A percentile compares a stretch with the other conserved stretches of the same genome.
These are phyloP conservation scores for Eospalax fontanierii DNA, from an alignment of 2,797 vertebrate species.

Conservation along the genomic window DNA sequence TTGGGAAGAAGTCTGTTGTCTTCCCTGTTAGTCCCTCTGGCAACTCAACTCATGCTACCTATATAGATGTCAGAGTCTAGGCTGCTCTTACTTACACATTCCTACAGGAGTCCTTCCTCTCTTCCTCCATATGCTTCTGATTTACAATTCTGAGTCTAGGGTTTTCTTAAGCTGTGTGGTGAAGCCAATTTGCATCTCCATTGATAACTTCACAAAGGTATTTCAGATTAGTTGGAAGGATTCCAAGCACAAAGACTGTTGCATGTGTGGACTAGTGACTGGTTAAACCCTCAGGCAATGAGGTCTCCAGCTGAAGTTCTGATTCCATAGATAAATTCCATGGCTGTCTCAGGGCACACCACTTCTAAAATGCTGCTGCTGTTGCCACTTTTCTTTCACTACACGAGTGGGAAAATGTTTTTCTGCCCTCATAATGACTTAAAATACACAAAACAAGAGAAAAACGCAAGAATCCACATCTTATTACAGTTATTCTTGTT, in stretches of 20 bases:
- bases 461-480: background rate
- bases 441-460: constrained; percentile 29
- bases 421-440: background rate
- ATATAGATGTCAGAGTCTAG: constrained; percentile 18
- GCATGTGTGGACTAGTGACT: constrained; percentile 28
- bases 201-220: constrained; percentile 74
- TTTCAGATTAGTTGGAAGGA: constrained; percentile 60
- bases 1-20: background rate
- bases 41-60: constrained; percentile 46
- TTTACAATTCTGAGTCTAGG: constrained; percentile 43
- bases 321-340: constrained; percentile 10
- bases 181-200: constrained; percentile 71
- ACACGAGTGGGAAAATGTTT: background rate
- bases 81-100: background rate
- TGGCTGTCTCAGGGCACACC: background rate
- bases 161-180: background rate
- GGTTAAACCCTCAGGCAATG: constrained; percentile 57
- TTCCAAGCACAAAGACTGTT: constrained; percentile 27
- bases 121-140: constrained; percentile 56
- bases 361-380: background rate
- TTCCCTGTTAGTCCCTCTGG: constrained; percentile 39
- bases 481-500: background rate
- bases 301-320: constrained; percentile 61
- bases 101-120: background rate
- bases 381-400: constrained; percentile 23